Conservation (phyloP, 2,888 invertebrate species). For the Phyllotreta striolata region DNA sequence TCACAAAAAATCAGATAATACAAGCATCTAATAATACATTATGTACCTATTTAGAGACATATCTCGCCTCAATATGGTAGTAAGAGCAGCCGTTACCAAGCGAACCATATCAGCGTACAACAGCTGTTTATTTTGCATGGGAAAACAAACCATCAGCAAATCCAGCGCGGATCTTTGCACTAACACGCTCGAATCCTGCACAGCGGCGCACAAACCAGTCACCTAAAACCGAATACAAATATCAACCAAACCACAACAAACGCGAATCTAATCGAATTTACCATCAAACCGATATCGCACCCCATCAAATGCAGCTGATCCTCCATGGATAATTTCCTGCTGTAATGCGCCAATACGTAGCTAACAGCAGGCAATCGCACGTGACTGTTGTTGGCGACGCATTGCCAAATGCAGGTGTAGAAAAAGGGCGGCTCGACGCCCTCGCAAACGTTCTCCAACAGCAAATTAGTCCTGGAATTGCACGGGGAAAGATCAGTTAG, state of each 20-base stretch:
- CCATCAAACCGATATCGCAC: slow-evolving; percentile 83
- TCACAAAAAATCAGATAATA: slow-evolving; percentile 9
- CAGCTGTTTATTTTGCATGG: slow-evolving; percentile 81
- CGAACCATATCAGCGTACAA: slow-evolving; percentile 73
- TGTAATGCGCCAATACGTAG: slow-evolving; percentile 81
- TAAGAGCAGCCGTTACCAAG: slow-evolving; percentile 76
- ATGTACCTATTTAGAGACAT: slow-evolving; percentile 84
- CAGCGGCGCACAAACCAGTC: slow-evolving; percentile 78
- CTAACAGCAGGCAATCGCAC: slow-evolving; percentile 84
- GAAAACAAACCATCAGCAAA: slow-evolving; percentile 82
- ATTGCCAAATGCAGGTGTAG: slow-evolving; percentile 89
- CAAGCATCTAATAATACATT: background rate
- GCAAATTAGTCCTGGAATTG: slow-evolving; percentile 66
- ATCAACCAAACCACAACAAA: background rate
- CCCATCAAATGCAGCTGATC: slow-evolving; percentile 86
- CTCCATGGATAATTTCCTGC: slow-evolving; percentile 78
- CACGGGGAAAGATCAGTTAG: background rate
- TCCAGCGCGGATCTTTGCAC: slow-evolving; percentile 88
- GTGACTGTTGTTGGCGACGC: slow-evolving; percentile 80
- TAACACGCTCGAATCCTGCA: slow-evolving; percentile 81
- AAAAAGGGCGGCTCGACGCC: slow-evolving; percentile 81
- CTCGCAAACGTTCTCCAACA: slow-evolving; percentile 76
- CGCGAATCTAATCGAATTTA: slow-evolving; percentile 55
- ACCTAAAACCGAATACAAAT: slow-evolving; percentile 63
- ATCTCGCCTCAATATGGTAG: slow-evolving; percentile 81